phyloP scores from a whole-genome alignment of 2,888 invertebrate genomes.

The Nycteola revayana region DNA sequence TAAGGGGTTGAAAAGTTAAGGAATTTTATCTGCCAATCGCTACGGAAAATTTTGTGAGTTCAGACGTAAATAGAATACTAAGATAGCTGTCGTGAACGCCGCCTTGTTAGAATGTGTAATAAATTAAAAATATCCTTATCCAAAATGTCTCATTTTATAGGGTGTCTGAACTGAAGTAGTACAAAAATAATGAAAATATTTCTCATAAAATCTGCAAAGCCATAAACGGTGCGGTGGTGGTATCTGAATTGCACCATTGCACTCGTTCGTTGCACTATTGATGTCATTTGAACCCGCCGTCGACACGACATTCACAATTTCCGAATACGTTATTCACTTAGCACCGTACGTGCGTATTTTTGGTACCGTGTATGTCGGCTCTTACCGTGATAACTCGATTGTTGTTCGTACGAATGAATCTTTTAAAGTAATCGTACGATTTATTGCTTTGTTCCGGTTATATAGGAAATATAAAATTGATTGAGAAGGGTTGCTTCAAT shows the following conservation, averaged over 20 bases:
- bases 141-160: too few relatives aligned
- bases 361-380: slow-evolving; percentile 11
- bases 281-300: slow-evolving; percentile 27
- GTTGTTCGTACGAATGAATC: slow-evolving; percentile 10
- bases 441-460: slow-evolving; percentile 1
- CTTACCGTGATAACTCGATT: slow-evolving; percentile 33
- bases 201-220: slow-evolving; percentile 10
- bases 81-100: too few relatives aligned
- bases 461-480: background rate
- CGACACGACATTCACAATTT: slow-evolving; percentile 32
- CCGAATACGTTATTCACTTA: slow-evolving; percentile 35
- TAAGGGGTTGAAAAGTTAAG: background rate
- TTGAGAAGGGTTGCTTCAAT: too few relatives aligned
- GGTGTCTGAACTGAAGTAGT: too few relatives aligned
- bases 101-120: too few relatives aligned
- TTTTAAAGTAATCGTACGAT: slow-evolving; percentile 12
- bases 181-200: slow-evolving; percentile 5
- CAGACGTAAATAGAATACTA: too few relatives aligned
- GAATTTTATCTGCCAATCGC: too few relatives aligned
- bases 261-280: slow-evolving; percentile 31
- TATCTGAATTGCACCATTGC: slow-evolving; percentile 22
- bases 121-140: too few relatives aligned
- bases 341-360: slow-evolving; percentile 30
- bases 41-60: too few relatives aligned
- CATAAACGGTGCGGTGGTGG: slow-evolving; percentile 3